Evolutionary conservation across 2,888 invertebrate genomes (phyloP).

Genomic region (Drosophila putrida): DNA sequence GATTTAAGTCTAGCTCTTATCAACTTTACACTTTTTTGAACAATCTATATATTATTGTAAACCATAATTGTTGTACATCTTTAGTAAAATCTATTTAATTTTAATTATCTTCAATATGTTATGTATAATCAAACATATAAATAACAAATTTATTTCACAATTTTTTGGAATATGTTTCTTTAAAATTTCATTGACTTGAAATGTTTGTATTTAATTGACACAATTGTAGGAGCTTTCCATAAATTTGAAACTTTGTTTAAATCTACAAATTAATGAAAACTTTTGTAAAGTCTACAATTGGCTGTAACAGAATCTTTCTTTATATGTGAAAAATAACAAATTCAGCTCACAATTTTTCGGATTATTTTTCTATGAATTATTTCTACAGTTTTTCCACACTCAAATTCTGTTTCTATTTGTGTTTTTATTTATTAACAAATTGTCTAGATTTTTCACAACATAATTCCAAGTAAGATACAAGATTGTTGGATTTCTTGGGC

Average conservation of each 20-base stretch:
- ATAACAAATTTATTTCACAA: too few species aligned
- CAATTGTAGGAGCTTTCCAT: too few species aligned
- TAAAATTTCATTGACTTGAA: too few species aligned
- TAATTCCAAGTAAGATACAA: conserved; percentile 19
- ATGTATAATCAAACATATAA: too few species aligned
- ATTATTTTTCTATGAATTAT: neutral
- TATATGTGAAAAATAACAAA: neutral
- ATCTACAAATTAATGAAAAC: too few species aligned
- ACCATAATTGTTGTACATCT: too few species aligned
- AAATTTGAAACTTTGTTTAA: too few species aligned
- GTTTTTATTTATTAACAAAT: neutral
- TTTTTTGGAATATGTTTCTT: too few species aligned
- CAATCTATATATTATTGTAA: too few species aligned
- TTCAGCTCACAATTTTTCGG: neutral
- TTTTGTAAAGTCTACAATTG: neutral
- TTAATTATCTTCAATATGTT: neutral
- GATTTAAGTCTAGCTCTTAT: neutral
- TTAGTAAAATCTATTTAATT: too few species aligned
- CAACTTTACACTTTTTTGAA: neutral
- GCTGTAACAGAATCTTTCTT: neutral
- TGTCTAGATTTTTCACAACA: neutral
- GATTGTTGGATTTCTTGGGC: conserved; percentile 5
- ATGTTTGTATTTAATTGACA: too few species aligned
- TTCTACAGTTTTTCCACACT: neutral
- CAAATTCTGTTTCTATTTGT: neutral